Evolutionary conservation across 2,797 vertebrate genomes (phyloP).

Genomic region (Catamblyrhynchus diadema): DNA sequence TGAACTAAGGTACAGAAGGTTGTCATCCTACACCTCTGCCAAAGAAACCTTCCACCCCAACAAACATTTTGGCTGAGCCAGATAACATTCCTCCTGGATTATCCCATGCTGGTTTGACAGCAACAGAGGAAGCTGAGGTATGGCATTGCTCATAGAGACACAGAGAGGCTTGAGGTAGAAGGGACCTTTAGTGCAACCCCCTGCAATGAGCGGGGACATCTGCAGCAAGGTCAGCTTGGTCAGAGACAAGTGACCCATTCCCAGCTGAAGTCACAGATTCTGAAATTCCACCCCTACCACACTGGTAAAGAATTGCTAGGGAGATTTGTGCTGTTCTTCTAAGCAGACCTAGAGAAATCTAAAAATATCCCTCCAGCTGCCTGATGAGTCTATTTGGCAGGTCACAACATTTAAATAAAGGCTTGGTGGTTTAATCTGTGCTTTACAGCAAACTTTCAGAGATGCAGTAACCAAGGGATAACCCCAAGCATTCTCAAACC

Average conservation of each 20-base stretch:
- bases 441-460: background rate
- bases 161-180: background rate
- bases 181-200: background rate
- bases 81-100: background rate
- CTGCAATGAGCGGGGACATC: background rate
- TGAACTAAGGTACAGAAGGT: rapidly evolving
- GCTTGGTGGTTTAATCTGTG: background rate
- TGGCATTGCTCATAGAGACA: background rate
- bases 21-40: background rate
- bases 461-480: background rate
- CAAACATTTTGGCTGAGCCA: background rate
- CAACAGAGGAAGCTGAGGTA: background rate
- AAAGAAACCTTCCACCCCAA: background rate
- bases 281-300: background rate
- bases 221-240: background rate
- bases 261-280: background rate
- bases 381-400: background rate
- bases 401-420: background rate
- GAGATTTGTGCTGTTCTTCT: background rate
- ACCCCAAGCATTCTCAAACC: background rate
- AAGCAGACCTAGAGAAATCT: background rate
- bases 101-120: background rate
- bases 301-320: rapidly evolving
- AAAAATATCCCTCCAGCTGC: background rate
- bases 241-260: background rate